phyloP scores from a whole-genome alignment of 2,888 invertebrate species.

The Troglohyphantes excavatus region DNA sequence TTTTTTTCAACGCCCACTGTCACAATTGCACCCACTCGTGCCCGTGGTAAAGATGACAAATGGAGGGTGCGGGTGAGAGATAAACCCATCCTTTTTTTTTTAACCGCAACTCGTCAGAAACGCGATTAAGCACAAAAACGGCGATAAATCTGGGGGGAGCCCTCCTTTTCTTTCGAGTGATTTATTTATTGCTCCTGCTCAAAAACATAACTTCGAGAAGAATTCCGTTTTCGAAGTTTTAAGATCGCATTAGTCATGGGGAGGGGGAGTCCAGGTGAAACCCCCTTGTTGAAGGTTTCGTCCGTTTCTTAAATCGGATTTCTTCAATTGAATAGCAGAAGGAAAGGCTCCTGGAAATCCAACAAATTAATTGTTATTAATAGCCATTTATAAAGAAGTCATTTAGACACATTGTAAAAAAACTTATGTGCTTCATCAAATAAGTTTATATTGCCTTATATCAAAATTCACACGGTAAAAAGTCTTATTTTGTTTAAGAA shows the following conservation, averaged over 20 bases:
- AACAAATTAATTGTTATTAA: too few species aligned
- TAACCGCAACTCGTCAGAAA: conserved; percentile 56
- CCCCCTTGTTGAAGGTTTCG: neutral
- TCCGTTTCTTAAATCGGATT: too few species aligned
- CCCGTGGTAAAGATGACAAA: conserved; percentile 73
- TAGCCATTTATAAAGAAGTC: too few species aligned
- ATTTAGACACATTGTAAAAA: too few species aligned
- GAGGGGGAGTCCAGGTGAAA: neutral
- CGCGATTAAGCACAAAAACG: conserved; percentile 70
- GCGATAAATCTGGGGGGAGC: conserved; percentile 73
- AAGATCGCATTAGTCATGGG: conserved; percentile 36
- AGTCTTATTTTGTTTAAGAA: too few species aligned
- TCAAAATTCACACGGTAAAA: too few species aligned
- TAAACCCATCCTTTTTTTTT: conserved; percentile 46
- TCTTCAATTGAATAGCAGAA: too few species aligned
- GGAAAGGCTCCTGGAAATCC: too few species aligned
- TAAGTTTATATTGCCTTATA: too few species aligned
- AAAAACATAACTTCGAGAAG: conserved; percentile 52
- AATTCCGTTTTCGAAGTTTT: conserved; percentile 41
- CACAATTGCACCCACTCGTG: conserved; percentile 57
- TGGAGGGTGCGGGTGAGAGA: conserved; percentile 47
- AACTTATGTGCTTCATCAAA: too few species aligned
- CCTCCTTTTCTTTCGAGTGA: conserved; percentile 35
- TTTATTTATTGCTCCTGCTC: conserved; percentile 65
- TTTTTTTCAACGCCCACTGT: conserved; percentile 58